phyloP scores from a whole-genome alignment of 2,113 vertebrate species.

The Albula goreensis region DNA sequence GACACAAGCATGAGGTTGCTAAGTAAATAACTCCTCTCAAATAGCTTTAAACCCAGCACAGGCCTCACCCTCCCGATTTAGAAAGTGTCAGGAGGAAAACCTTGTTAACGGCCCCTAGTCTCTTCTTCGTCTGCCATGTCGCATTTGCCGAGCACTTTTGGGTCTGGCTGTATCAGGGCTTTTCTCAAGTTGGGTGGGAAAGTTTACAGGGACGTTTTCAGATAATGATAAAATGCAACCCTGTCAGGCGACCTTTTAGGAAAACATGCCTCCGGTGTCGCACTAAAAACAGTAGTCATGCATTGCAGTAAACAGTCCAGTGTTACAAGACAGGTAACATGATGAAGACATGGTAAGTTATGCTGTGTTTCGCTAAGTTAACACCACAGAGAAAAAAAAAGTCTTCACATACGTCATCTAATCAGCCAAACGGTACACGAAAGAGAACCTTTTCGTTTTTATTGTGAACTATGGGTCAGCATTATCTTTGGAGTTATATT shows the following conservation, averaged over 20 bases:
- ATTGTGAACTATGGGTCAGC: neutral
- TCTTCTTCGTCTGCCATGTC: neutral
- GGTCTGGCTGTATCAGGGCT: neutral
- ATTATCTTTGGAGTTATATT: neutral
- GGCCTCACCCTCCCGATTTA: conserved; percentile 19
- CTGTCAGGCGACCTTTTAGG: neutral
- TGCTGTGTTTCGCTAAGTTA: neutral
- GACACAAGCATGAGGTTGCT: conserved; percentile 4
- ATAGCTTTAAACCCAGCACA: conserved; percentile 16
- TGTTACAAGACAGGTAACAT: neutral
- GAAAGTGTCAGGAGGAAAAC: conserved; percentile 12
- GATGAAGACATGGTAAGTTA: neutral
- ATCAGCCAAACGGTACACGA: neutral
- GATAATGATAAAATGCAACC: conserved; percentile 7
- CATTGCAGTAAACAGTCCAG: neutral
- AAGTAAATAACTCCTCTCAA: conserved; percentile 22
- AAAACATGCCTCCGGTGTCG: neutral
- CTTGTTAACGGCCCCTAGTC: neutral
- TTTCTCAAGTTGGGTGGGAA: neutral
- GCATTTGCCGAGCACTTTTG: neutral
- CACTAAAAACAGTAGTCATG: neutral
- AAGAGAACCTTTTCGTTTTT: neutral
- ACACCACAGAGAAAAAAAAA: neutral
- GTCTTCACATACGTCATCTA: neutral
- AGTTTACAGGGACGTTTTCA: neutral